These are phyloP conservation scores for Aldabrachelys gigantea DNA, from an alignment of 2,113 vertebrate genomes.

Conservation along the genomic window DNA sequence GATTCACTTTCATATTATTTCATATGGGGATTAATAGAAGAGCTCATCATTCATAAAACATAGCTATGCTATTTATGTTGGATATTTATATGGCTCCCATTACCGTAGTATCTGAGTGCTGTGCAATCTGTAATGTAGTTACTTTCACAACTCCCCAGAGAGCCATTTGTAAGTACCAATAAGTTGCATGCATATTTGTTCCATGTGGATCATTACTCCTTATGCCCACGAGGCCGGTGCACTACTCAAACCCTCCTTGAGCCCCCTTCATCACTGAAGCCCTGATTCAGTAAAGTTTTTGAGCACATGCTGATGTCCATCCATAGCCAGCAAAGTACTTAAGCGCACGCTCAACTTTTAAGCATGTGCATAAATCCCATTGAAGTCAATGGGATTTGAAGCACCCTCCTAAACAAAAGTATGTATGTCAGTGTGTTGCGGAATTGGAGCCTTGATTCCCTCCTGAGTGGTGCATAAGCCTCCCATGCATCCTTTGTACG, in stretches of 20 bases:
- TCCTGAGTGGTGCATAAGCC: accelerated
- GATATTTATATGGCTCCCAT: neutral
- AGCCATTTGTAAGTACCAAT: neutral
- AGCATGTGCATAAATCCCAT: neutral
- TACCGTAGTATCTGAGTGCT: neutral
- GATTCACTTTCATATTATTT: neutral
- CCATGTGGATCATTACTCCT: neutral
- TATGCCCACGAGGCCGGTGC: accelerated
- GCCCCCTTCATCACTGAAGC: neutral
- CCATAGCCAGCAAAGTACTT: neutral
- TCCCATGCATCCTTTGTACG: neutral
- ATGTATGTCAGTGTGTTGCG: accelerated
- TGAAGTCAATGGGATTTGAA: neutral
- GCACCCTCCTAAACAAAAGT: neutral
- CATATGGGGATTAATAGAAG: neutral
- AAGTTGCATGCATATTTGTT: neutral
- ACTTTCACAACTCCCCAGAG: neutral
- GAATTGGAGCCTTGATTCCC: accelerated
- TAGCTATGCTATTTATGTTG: neutral
- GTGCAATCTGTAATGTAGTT: neutral
- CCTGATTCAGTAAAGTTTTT: accelerated
- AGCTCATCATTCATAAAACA: neutral
- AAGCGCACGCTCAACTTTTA: neutral
- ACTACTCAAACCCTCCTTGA: neutral
- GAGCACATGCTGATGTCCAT: accelerated